Base-by-base conservation (phyloP, 2,888 invertebrate genomes). In the Nemotelus pantherinus region DNA sequence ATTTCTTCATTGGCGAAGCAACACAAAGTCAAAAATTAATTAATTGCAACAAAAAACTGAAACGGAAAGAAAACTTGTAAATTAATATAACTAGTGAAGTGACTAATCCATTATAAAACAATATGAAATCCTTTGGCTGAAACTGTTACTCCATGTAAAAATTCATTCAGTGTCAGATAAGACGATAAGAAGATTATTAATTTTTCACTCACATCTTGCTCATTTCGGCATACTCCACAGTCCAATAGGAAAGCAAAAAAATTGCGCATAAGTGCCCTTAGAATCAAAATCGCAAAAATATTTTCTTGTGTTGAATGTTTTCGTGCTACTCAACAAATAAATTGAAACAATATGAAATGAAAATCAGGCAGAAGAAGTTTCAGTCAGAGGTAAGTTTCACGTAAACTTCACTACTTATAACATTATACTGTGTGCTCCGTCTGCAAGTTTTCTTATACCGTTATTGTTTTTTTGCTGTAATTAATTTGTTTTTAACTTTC, bases 401-500 rank as follows among this genome's bases (percentile, higher is more conserved):
- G 6, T 6, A 47, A 65, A 47, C 65, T 65, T 65, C 65, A 65
- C 65, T 65, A 65, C 45, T 44, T 44, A 25, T 10, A 39, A 2
- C 39, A 50, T 41, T 60, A 4, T 50, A 68, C 39, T 50, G 6
- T 41, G 7, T 55, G 25, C 57, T 55, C 70, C 53, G 43, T 68
- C 3, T 71, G 70, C 70, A 71, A 71, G 70, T 71, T 71, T 71
- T 71, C 70, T 71, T 71, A 55, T 50, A 6, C n/a, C 6, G 50
- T 71, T 55, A 41, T 25, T 9, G 2, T 63, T 63, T 41, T 71
- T 70, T 71, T 71, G 53, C 70, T 71, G 70, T 71, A 71, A 71
- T 71, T 71, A 71, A 71, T 71, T 53, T 71, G 47, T 65, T 68
- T 57, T 71, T 71, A 71, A 71, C 70, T 71, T 71, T 71, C 53